Conservation (phyloP, 2,797 vertebrate genomes). For the Sebastes oblongus region DNA sequence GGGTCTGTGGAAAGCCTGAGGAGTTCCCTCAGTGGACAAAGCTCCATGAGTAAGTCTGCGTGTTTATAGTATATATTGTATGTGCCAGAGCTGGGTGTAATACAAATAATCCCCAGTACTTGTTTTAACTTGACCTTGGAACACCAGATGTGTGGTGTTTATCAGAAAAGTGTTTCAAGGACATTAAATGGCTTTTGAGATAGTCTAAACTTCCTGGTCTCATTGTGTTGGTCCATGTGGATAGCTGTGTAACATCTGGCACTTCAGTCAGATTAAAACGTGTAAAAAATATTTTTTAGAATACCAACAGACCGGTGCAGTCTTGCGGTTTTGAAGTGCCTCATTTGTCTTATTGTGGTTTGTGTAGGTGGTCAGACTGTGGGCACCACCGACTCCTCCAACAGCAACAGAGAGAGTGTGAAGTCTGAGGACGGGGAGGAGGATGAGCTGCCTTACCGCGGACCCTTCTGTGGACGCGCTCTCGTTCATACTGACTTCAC, state of each 20-base stretch:
- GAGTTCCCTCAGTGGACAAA: conserved; percentile 96
- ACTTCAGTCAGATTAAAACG: background rate
- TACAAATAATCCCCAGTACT: conserved; percentile 9
- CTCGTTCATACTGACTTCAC: conserved; percentile 93
- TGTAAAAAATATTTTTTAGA: conserved; percentile 6
- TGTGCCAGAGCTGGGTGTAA: conserved; percentile 2
- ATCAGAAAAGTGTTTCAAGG: conserved; percentile 16
- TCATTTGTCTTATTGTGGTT: conserved; percentile 25
- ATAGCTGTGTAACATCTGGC: background rate
- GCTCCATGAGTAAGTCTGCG: conserved; percentile 92
- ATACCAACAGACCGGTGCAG: background rate
- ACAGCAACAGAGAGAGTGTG: conserved; percentile 97
- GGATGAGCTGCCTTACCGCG: conserved; percentile 93
- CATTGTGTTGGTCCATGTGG: background rate
- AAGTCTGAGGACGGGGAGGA: conserved; percentile 98
- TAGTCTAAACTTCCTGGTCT: conserved; percentile 32
- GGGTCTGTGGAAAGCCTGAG: conserved; percentile 97
- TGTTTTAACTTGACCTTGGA: conserved; percentile 37
- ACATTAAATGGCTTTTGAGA: background rate
- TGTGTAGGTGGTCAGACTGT: conserved; percentile 93
- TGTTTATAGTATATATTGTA: background rate
- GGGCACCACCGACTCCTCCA: conserved; percentile 96
- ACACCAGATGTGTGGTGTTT: conserved; percentile 47
- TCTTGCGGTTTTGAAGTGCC: background rate
- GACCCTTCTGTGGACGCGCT: conserved; percentile 94